These are phyloP conservation scores for Cavia porcellus DNA, from an alignment of 2,113 vertebrate species.

Conservation along the genomic window DNA sequence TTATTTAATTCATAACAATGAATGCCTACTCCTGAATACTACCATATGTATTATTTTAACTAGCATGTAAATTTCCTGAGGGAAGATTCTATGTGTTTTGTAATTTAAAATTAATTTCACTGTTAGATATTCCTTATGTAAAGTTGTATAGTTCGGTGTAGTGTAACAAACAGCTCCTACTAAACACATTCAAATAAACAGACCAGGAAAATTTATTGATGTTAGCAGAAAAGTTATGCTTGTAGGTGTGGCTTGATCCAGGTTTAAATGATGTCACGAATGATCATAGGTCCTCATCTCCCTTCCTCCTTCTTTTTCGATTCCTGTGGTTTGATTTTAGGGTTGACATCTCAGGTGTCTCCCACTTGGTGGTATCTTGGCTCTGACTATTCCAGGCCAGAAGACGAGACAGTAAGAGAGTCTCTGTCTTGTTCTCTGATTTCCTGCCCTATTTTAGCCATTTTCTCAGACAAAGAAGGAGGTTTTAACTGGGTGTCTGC, in stretches of 20 bases:
- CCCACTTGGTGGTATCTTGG: not conserved
- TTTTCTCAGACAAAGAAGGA: not conserved
- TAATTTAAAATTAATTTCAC: slow-evolving; percentile 53
- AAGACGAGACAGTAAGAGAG: not conserved
- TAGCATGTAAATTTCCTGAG: slow-evolving; percentile 36
- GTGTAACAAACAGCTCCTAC: not conserved
- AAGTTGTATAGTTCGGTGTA: not conserved
- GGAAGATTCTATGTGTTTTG: not conserved
- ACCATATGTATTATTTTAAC: slow-evolving; percentile 26
- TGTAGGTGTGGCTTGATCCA: not conserved
- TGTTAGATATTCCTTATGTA: not conserved
- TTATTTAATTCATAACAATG: slow-evolving; percentile 63
- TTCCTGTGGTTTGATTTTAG: not conserved
- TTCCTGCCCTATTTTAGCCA: not conserved
- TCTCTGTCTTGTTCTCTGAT: not conserved
- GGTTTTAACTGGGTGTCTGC: not conserved
- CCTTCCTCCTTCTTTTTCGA: not conserved
- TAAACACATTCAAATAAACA: not conserved
- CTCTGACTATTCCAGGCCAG: not conserved
- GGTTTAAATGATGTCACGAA: not conserved
- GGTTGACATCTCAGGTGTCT: not conserved
- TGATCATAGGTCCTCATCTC: not conserved
- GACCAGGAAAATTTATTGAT: not conserved
- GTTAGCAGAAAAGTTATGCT: not conserved
- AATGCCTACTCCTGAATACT: not conserved